Conservation (phyloP, 1,140 invertebrate genomes). For the Meloidogyne exigua region DNA sequence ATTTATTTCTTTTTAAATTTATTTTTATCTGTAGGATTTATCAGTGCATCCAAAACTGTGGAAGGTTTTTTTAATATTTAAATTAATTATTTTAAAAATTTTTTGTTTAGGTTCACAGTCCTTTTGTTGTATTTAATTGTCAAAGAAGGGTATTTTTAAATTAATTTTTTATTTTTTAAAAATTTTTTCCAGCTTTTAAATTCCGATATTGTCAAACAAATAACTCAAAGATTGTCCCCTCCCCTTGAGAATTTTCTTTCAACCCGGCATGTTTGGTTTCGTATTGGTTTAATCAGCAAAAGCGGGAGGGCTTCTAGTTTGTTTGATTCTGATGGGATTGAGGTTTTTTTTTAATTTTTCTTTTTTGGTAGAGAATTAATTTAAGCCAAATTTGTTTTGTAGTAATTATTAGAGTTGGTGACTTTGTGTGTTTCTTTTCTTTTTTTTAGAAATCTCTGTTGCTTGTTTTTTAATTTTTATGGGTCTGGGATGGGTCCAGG, state of each 20-base stretch:
- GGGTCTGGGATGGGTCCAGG: too few species aligned
- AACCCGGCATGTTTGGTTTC: slow-evolving; percentile 58
- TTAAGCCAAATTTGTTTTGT: too few species aligned
- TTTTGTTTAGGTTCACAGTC: slow-evolving; percentile 36
- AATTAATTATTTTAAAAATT: neutral
- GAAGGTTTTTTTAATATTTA: slow-evolving; percentile 12
- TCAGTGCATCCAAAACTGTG: slow-evolving; percentile 53
- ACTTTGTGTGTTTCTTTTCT: too few species aligned
- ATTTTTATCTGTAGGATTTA: slow-evolving; percentile 33
- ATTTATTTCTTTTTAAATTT: too few species aligned
- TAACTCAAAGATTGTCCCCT: slow-evolving; percentile 35
- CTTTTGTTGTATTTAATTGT: slow-evolving; percentile 60
- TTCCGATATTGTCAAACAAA: slow-evolving; percentile 39
- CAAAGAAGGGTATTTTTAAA: slow-evolving; percentile 47
- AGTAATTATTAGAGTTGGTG: too few species aligned
- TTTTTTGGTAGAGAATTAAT: neutral
- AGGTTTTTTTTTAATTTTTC: slow-evolving; percentile 37
- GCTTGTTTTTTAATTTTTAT: too few species aligned
- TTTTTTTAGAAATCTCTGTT: too few species aligned
- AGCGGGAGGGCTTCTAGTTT: slow-evolving; percentile 14
- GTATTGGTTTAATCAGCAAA: slow-evolving; percentile 51
- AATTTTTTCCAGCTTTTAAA: slow-evolving; percentile 44
- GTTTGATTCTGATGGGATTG: slow-evolving; percentile 49
- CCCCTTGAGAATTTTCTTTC: slow-evolving; percentile 35
- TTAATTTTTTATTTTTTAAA: slow-evolving; percentile 13